phyloP scores from a whole-genome alignment of 2,888 invertebrate species.

The Diabrotica balteata region DNA sequence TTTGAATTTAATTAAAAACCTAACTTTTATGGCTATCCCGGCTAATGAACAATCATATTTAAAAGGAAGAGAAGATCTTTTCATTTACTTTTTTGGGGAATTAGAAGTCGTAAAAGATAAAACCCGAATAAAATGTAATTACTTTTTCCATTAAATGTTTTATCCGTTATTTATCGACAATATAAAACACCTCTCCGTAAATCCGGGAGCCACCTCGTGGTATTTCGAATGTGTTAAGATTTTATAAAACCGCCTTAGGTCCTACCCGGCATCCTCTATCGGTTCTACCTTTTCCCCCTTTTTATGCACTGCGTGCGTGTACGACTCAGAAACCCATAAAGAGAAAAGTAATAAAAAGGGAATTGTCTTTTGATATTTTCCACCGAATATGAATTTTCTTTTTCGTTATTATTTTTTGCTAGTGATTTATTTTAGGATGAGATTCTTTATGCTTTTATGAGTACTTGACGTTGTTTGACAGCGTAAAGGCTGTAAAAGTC shows the following conservation, averaged over 20 bases:
- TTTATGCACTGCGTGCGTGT: slow-evolving; percentile 42
- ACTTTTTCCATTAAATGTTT: slow-evolving; percentile 24
- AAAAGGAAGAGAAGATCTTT: too few species aligned
- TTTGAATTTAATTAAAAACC: too few species aligned
- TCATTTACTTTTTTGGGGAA: too few species aligned
- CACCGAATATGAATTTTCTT: slow-evolving; percentile 45
- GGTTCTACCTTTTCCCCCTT: slow-evolving; percentile 32
- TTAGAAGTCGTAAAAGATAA: slow-evolving; percentile 2
- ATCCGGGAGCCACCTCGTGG: slow-evolving; percentile 16
- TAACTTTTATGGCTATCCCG: too few species aligned
- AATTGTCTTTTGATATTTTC: slow-evolving; percentile 48
- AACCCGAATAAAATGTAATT: slow-evolving; percentile 24
- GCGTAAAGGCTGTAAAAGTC: slow-evolving; percentile 1
- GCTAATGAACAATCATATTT: too few species aligned
- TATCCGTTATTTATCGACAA: slow-evolving; percentile 24
- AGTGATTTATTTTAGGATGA: slow-evolving; percentile 44
- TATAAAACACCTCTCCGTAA: slow-evolving; percentile 23
- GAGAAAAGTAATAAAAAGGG: slow-evolving; percentile 45
- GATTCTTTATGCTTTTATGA: slow-evolving; percentile 41
- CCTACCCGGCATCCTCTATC: slow-evolving; percentile 16
- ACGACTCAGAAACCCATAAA: slow-evolving; percentile 38
- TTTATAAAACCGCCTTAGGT: slow-evolving; percentile 28
- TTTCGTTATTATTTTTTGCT: slow-evolving; percentile 43
- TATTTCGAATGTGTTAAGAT: slow-evolving; percentile 28
- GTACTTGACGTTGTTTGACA: slow-evolving; percentile 28